These are phyloP conservation scores for Cichladusa arquata DNA, from an alignment of 2,113 vertebrate genomes.

Conservation along the genomic window DNA sequence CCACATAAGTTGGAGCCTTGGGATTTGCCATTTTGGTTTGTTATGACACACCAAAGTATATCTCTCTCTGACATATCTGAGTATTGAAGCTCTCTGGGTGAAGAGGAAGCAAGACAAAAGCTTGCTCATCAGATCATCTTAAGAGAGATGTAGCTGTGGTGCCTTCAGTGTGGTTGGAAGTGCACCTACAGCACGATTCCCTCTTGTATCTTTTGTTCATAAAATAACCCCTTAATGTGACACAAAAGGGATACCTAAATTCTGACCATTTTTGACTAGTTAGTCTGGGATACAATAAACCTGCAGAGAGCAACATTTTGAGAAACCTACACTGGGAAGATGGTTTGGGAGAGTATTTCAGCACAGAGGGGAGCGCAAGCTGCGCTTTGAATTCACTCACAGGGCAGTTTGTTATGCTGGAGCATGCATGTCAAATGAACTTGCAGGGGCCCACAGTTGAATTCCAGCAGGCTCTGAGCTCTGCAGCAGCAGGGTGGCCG, in stretches of 20 bases:
- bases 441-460: background rate
- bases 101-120: background rate
- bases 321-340: background rate
- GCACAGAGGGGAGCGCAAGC: background rate
- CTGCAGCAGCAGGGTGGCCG: background rate
- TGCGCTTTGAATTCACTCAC: background rate
- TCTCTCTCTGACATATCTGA: background rate
- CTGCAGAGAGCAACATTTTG: background rate
- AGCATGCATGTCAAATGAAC: background rate
- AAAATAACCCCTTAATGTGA: background rate
- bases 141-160: background rate
- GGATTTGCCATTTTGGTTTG: background rate
- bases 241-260: background rate
- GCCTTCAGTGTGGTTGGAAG: background rate
- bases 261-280: background rate
- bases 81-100: background rate
- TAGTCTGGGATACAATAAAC: background rate
- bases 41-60: background rate
- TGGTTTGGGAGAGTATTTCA: background rate
- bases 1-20: background rate
- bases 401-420: background rate
- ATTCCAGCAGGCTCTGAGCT: background rate
- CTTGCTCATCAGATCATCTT: background rate
- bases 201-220: background rate
- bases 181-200: background rate